These are phyloP conservation scores for Sparidentex hasta DNA, from an alignment of 2,797 vertebrate genomes.

Conservation along the genomic window DNA sequence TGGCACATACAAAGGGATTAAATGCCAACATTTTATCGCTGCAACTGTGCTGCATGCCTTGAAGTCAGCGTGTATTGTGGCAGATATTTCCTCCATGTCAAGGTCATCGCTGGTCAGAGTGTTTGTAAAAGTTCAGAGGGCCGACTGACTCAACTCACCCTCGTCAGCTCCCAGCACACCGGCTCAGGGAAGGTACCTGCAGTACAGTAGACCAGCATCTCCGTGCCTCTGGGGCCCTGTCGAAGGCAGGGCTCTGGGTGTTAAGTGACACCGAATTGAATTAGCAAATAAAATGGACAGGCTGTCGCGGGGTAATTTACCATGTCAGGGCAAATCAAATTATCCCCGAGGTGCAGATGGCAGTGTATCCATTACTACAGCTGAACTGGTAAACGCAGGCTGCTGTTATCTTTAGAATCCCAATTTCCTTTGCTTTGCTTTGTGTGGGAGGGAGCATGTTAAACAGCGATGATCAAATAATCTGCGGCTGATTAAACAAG, in stretches of 20 bases:
- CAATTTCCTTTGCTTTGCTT: conserved; percentile 47
- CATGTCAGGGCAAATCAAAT: conserved; percentile 80
- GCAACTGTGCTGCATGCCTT: neutral
- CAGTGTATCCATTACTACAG: conserved; percentile 70
- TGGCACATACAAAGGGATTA: no score
- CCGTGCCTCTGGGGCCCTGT: conserved; percentile 40
- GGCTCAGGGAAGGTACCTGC: neutral
- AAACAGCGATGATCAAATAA: conserved; percentile 50
- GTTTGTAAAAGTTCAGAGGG: conserved; percentile 28
- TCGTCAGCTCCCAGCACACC: conserved; percentile 13
- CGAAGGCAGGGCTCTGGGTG: conserved; percentile 54
- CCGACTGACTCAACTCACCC: neutral
- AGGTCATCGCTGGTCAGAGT: conserved; percentile 32
- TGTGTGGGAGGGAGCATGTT: conserved; percentile 36
- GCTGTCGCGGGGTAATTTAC: conserved; percentile 74
- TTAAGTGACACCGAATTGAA: conserved; percentile 76
- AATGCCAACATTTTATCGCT: no score
- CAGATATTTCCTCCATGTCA: conserved; percentile 13
- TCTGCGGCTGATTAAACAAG: conserved; percentile 54
- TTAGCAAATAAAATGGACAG: conserved; percentile 77
- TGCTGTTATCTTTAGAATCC: conserved; percentile 53
- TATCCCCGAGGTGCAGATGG: conserved; percentile 77
- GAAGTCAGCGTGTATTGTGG: conserved; percentile 47
- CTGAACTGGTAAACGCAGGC: conserved; percentile 55
- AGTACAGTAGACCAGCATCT: conserved; percentile 17